Conservation (phyloP, 2,888 invertebrate genomes). For the Amblyjoppa proteus region DNA sequence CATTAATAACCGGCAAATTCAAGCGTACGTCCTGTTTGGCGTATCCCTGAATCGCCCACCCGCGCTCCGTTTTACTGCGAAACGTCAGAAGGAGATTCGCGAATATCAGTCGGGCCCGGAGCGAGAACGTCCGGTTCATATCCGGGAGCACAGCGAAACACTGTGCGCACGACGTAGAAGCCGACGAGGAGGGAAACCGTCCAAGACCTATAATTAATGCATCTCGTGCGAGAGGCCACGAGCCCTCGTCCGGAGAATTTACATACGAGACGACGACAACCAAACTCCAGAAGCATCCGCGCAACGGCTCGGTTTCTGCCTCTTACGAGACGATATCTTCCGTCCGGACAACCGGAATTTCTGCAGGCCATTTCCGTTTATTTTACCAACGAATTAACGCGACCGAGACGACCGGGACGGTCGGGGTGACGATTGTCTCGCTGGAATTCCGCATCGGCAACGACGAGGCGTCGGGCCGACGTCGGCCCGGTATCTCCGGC, state of each 20-base stretch:
- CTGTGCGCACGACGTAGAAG: not conserved
- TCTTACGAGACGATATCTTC: constrained; percentile 31
- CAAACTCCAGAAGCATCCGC: constrained; percentile 49
- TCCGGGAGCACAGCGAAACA: constrained; percentile 31
- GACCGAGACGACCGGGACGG: not conserved
- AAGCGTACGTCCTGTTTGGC: constrained; percentile 71
- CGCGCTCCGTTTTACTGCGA: not conserved
- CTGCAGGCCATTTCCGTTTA: constrained; percentile 51
- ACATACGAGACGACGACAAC: constrained; percentile 72
- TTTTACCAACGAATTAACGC: constrained; percentile 58
- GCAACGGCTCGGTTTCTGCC: constrained; percentile 37
- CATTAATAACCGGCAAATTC: constrained; percentile 79
- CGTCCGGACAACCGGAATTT: constrained; percentile 34
- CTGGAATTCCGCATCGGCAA: constrained; percentile 8
- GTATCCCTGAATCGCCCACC: constrained; percentile 20
- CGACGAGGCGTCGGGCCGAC: not conserved
- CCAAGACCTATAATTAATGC: constrained; percentile 78
- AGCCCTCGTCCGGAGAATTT: constrained; percentile 71
- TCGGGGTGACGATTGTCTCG: not conserved
- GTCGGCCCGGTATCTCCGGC: not conserved
- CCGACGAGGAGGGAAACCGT: not conserved
- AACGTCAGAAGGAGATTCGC: constrained; percentile 71
- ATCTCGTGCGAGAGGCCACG: constrained; percentile 45
- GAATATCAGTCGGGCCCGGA: constrained; percentile 73
- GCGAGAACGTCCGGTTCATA: not conserved